phyloP scores from a whole-genome alignment of 2,113 vertebrate genomes.

The Cacatua alba region DNA sequence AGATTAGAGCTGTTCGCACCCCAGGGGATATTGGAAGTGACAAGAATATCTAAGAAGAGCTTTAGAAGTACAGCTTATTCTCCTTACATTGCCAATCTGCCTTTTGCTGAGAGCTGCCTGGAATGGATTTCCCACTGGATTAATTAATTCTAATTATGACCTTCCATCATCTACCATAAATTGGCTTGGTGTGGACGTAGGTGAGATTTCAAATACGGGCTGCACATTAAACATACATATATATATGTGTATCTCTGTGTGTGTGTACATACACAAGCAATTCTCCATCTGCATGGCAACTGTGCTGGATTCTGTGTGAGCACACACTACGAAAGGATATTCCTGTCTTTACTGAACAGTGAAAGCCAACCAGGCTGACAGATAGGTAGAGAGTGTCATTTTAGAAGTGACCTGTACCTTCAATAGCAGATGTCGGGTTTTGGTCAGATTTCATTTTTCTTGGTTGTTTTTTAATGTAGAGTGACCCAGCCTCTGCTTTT shows the following conservation, averaged over 20 bases:
- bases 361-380: background rate
- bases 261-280: background rate
- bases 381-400: background rate
- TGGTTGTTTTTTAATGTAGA: background rate
- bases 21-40: constrained; percentile 18
- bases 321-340: background rate
- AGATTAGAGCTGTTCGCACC: constrained; percentile 10
- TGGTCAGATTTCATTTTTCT: background rate
- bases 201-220: constrained; percentile 36
- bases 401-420: background rate
- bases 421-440: background rate
- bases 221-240: constrained; percentile 46
- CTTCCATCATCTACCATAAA: constrained; percentile 66
- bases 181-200: constrained; percentile 40
- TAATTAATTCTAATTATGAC: constrained; percentile 70
- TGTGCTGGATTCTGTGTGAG: background rate
- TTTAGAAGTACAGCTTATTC: constrained; percentile 48
- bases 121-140: constrained; percentile 59
- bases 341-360: background rate
- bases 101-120: constrained; percentile 40
- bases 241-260: background rate
- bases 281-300: background rate
- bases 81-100: constrained; percentile 20
- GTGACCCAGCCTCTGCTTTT: background rate
- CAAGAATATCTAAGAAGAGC: constrained; percentile 37